Evolutionary conservation across 2,888 invertebrate species (phyloP).

Genomic region (Tachystola acroxantha): DNA sequence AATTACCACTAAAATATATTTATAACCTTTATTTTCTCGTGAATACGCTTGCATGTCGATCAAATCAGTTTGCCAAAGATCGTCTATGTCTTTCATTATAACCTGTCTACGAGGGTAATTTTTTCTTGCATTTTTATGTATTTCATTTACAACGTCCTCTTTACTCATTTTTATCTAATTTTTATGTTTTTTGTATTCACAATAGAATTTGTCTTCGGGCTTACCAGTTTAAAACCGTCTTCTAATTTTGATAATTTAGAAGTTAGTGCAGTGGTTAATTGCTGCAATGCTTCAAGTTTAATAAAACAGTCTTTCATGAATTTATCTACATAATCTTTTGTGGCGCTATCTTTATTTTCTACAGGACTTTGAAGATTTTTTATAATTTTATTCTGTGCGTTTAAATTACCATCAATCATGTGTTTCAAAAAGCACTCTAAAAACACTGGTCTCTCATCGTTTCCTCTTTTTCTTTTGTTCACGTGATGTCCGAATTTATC

Average conservation of each 20-base stretch:
- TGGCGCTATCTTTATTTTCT: not conserved
- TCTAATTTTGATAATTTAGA: too few relatives aligned
- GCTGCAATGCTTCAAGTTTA: not conserved
- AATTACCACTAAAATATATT: constrained; percentile 12
- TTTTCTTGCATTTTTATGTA: constrained; percentile 18
- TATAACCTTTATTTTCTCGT: constrained; percentile 11
- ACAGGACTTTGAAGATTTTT: not conserved
- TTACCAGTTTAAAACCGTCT: too few relatives aligned
- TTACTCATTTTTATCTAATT: constrained; percentile 10
- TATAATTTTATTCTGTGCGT: not conserved
- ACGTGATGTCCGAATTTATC: constrained; percentile 8
- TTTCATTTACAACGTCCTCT: constrained; percentile 7
- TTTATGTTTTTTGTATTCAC: not conserved
- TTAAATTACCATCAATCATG: not conserved
- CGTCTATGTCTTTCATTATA: constrained; percentile 39
- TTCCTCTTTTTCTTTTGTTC: not conserved
- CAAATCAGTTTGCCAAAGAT: constrained; percentile 57
- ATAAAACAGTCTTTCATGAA: not conserved
- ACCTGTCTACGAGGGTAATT: constrained; percentile 36
- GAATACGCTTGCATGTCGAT: constrained; percentile 22
- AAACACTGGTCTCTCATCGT: not conserved
- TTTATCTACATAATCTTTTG: constrained; percentile 3
- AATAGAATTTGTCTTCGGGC: not conserved
- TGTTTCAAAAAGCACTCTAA: not conserved
- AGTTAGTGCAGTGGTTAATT: not conserved